Evolutionary conservation across 2,888 invertebrate species (phyloP).

Genomic region (Mantis religiosa): DNA sequence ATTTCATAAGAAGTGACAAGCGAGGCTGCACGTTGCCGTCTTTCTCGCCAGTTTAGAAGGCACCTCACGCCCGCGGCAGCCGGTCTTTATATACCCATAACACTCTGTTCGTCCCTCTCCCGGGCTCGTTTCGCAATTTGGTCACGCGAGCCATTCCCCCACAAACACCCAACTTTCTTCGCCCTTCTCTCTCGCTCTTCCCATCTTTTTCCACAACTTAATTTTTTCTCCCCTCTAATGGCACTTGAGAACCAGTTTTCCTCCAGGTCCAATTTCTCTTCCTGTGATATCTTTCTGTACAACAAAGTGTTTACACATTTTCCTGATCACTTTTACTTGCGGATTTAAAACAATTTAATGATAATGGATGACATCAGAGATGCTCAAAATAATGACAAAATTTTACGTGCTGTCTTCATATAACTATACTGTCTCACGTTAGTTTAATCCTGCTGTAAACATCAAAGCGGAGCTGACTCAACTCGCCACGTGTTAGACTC

Average conservation of each 20-base stretch:
- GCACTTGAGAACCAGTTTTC: background rate
- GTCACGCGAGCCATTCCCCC: slow-evolving; percentile 45
- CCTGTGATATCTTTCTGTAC: background rate
- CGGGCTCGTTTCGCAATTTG: slow-evolving; percentile 45
- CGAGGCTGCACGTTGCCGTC: background rate
- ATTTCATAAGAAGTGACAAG: background rate
- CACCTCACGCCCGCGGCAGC: background rate
- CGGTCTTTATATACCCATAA: slow-evolving; percentile 11
- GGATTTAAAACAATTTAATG: background rate
- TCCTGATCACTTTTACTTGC: background rate
- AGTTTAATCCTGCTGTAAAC: too few species aligned
- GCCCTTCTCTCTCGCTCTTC: slow-evolving; percentile 34
- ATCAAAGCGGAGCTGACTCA: too few species aligned
- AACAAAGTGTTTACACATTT: background rate
- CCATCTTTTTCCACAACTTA: background rate
- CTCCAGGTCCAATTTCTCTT: background rate
- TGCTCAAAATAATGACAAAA: too few species aligned
- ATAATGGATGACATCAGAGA: too few species aligned
- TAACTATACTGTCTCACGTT: too few species aligned
- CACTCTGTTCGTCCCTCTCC: slow-evolving; percentile 35
- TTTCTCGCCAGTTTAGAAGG: background rate
- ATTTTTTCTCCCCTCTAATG: background rate
- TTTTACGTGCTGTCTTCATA: too few species aligned
- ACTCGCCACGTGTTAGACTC: too few species aligned
- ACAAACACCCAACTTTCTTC: slow-evolving; percentile 15